Base-by-base conservation (phyloP, 2,113 vertebrate genomes). In the Leptobrachium ailaonicum region DNA sequence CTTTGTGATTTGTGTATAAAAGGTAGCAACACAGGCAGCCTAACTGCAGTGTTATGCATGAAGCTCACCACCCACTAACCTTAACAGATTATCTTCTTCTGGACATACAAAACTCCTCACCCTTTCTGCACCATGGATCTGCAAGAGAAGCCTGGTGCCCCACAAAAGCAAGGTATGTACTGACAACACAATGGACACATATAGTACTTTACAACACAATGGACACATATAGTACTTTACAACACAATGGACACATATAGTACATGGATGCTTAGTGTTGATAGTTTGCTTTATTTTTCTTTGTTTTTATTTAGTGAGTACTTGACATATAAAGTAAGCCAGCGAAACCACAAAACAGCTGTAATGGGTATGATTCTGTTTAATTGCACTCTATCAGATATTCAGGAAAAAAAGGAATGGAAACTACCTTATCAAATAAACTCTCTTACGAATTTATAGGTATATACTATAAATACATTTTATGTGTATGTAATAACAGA, bases 1-100 rank as follows among this genome's bases (percentile, higher is more conserved):
- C 6, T 71, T 44, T 3, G 12, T 71, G 56, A 10, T 41, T 73
- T 13, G 11, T 44, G 45, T 68, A 5, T 67, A 77, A 82, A 89
- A 73, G 86, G 74, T 87, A 90, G 89, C 88, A 92, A 92, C 90
- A 83, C 71, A 0, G 86, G 88, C 74, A 90, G 85, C 87, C 82
- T 89, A 88, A 92, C 89, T 86, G 84, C 86, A 58, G 58, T 12
- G 75, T 70, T 14, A 53, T 82, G 58, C n/a, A 69, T 83, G 69
- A 62, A 69, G 78, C 79, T 84, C 83, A 76, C 83, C 82, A 84
- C 85, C 84, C 85, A 79, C 85, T 87, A 70, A 60, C 75, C 77
- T 86, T 85, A 82, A 86, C 88, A 91, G 90, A 93, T 91, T 89
- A 86, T 64, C 82, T 84, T 82, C 83, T 78, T 82, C 82, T 84